Percentiles rank a stretch among this genome's conserved stretches.
Conservation (phyloP, 1,140 invertebrate genomes). For the Drosophila azteca region DNA sequence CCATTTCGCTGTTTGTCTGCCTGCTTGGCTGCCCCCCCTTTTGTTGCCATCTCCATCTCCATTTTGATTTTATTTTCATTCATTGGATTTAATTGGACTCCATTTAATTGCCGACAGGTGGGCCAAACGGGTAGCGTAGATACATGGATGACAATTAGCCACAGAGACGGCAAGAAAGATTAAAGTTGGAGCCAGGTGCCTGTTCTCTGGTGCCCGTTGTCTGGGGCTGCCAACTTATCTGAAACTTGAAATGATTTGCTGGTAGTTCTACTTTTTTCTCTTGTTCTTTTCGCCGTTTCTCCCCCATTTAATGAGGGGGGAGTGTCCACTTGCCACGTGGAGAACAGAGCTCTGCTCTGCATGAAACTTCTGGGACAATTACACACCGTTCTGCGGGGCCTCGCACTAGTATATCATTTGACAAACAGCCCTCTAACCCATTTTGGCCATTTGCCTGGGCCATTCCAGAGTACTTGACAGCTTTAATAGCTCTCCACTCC, state of each 20-base stretch:
- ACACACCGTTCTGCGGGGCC: background rate
- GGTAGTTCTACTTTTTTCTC: no score
- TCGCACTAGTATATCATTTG: constrained; percentile 1
- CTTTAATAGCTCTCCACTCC: constrained; percentile 28
- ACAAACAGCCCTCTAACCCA: constrained; percentile 19
- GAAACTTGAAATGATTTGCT: no score
- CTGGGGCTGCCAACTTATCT: no score
- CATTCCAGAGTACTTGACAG: constrained; percentile 3
- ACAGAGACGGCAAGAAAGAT: background rate
- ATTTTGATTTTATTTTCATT: constrained; percentile 42
- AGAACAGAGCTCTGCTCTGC: background rate
- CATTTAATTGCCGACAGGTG: constrained; percentile 45
- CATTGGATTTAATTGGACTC: constrained; percentile 56
- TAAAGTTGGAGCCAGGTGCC: no score
- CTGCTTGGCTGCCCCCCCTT: no score
- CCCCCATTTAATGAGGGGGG: background rate
- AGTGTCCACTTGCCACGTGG: background rate
- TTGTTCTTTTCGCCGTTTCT: no score
- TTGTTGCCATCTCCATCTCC: constrained; percentile 16
- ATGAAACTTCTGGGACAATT: constrained; percentile 1
- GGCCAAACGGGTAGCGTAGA: constrained; percentile 5
- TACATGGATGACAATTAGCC: constrained; percentile 33
- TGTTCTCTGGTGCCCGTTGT: no score
- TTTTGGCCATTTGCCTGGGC: no score
- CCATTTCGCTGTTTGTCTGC: no score